Evolutionary conservation across 2,113 vertebrate genomes (phyloP).

Genomic region (Scophthalmus maximus): DNA sequence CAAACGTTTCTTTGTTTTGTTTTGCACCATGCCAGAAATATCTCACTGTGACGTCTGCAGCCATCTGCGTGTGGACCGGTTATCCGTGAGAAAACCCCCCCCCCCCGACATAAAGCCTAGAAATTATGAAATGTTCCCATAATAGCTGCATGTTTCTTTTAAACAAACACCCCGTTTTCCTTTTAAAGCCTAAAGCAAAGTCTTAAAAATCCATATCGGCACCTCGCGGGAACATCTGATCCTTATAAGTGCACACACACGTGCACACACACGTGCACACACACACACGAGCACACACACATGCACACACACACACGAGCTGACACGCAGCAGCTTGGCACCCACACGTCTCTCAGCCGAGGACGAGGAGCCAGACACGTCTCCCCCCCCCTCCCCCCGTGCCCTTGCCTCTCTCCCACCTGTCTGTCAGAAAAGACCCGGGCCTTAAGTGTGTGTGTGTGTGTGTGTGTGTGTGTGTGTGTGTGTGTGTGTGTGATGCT

Average conservation of each 20-base stretch:
- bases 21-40: conserved; percentile 9
- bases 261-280: conserved; percentile 1
- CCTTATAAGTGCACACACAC: conserved; percentile 15
- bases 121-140: neutral
- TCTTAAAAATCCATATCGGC: neutral
- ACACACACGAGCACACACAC: neutral
- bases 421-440: conserved; percentile 12
- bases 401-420: conserved; percentile 34
- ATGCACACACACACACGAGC: conserved; percentile 4
- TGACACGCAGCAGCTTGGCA: conserved; percentile 25
- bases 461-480: too few species aligned
- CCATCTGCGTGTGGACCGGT: conserved; percentile 27
- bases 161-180: neutral
- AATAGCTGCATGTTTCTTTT: neutral
- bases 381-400: neutral
- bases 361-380: conserved; percentile 33
- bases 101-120: neutral
- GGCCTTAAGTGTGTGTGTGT: neutral
- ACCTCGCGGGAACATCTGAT: neutral
- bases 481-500: conserved; percentile 46
- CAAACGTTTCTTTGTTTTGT: neutral
- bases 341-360: conserved; percentile 14
- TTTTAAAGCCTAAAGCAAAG: neutral
- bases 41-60: conserved; percentile 8
- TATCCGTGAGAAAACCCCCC: neutral